Evolutionary conservation across 2,888 invertebrate species (phyloP).

Genomic region (Leptarthrus brevirostris): DNA sequence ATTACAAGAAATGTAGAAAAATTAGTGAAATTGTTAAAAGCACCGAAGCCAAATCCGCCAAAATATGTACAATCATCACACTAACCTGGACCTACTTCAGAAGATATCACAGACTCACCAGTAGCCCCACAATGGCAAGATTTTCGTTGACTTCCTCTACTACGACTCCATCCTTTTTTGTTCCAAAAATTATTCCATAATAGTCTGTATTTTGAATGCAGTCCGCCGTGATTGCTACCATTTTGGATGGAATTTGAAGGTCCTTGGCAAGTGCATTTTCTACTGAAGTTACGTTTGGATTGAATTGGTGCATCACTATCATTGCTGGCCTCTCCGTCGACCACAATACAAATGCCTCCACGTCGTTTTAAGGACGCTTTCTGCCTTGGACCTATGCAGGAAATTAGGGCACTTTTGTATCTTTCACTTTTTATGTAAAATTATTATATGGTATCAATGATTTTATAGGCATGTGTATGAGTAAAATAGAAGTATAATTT

Average conservation of each 20-base stretch:
- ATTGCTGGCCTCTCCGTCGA: constrained; percentile 61
- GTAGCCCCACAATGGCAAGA: constrained; percentile 45
- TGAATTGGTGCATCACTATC: constrained; percentile 18
- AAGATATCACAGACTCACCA: constrained; percentile 39
- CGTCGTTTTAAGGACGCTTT: constrained; percentile 66
- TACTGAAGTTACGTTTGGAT: constrained; percentile 32
- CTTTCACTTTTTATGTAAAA: constrained; percentile 1
- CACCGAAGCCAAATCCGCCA: constrained; percentile 39
- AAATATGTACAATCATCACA: constrained; percentile 39
- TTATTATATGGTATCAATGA: no score
- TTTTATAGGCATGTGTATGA: no score
- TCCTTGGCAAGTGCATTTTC: constrained; percentile 51
- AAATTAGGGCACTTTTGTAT: constrained; percentile 31
- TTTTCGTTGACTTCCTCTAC: constrained; percentile 61
- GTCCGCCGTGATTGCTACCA: constrained; percentile 29
- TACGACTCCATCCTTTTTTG: constrained; percentile 61
- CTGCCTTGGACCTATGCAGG: constrained; percentile 54
- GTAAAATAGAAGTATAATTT: no score
- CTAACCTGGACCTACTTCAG: constrained; percentile 51
- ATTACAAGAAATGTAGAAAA: neutral
- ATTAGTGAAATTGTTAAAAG: constrained; percentile 24
- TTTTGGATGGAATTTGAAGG: constrained; percentile 49
- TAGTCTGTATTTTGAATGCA: constrained; percentile 53
- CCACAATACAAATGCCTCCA: constrained; percentile 67
- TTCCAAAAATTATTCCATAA: constrained; percentile 63